phyloP scores from a whole-genome alignment of 2,113 vertebrate genomes.

The Bathybates hornii region DNA sequence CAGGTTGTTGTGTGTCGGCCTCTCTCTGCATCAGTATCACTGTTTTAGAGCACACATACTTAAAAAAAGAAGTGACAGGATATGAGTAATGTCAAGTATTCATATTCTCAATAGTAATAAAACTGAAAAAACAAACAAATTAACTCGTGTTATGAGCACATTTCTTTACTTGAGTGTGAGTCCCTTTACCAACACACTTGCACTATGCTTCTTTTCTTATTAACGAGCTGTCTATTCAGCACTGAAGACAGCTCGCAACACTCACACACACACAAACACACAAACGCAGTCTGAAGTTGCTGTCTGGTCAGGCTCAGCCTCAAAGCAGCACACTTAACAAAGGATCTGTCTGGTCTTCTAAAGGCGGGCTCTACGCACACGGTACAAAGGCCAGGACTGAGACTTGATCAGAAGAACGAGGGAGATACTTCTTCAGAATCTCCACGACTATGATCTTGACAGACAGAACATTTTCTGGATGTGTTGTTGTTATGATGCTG shows the following conservation, averaged over 20 bases:
- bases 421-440: not conserved
- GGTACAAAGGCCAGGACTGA: not conserved
- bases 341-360: slow-evolving; percentile 3
- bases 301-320: slow-evolving; percentile 9
- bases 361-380: not conserved
- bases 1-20: not conserved
- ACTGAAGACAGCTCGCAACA: slow-evolving; percentile 36
- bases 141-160: not conserved
- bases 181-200: not conserved
- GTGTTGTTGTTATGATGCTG: not conserved
- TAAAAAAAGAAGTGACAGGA: not conserved
- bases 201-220: not conserved
- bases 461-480: not conserved
- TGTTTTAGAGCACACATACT: not conserved
- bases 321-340: slow-evolving; percentile 4
- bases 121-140: not conserved
- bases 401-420: slow-evolving; percentile 3
- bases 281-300: not conserved
- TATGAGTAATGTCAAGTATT: not conserved
- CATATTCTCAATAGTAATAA: not conserved
- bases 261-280: not conserved
- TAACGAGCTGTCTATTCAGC: slow-evolving; percentile 40
- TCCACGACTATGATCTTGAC: not conserved
- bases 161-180: not conserved
- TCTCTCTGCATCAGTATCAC: not conserved